phyloP scores from a whole-genome alignment of 2,797 vertebrate genomes.

The Lacerta viridis region DNA sequence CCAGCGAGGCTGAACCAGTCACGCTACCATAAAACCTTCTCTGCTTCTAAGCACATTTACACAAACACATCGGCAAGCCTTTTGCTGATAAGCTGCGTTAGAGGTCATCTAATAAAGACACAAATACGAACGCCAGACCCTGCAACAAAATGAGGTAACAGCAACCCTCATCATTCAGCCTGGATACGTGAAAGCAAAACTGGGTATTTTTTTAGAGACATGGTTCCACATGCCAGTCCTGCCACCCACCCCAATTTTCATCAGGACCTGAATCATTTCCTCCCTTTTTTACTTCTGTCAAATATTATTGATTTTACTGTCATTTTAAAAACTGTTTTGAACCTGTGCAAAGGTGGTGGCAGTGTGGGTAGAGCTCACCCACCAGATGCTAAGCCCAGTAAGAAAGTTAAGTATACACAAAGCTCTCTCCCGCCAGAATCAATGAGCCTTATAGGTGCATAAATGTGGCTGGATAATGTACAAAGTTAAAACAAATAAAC shows the following conservation, averaged over 20 bases:
- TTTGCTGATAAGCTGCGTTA: too few relatives aligned
- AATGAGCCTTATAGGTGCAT: background rate
- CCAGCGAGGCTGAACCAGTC: too few relatives aligned
- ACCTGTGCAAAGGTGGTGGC: background rate
- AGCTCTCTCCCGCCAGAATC: background rate
- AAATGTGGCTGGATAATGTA: background rate
- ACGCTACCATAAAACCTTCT: too few relatives aligned
- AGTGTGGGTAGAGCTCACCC: too few relatives aligned
- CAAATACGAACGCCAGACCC: too few relatives aligned
- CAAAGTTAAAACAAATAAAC: slow-evolving; percentile 24
- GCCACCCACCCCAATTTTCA: background rate
- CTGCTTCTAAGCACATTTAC: too few relatives aligned
- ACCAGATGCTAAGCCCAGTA: background rate
- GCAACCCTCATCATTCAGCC: background rate
- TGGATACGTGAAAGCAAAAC: too few relatives aligned
- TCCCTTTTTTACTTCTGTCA: background rate
- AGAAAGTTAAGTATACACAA: background rate
- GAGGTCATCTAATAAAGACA: too few relatives aligned
- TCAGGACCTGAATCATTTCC: background rate
- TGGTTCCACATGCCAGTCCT: too few relatives aligned
- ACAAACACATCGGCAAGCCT: too few relatives aligned
- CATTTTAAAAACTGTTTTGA: background rate
- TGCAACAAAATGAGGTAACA: background rate
- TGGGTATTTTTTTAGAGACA: too few relatives aligned
- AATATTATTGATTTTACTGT: background rate